Base-by-base conservation (phyloP, 2,113 vertebrate species). In the Engraulis encrasicolus region DNA sequence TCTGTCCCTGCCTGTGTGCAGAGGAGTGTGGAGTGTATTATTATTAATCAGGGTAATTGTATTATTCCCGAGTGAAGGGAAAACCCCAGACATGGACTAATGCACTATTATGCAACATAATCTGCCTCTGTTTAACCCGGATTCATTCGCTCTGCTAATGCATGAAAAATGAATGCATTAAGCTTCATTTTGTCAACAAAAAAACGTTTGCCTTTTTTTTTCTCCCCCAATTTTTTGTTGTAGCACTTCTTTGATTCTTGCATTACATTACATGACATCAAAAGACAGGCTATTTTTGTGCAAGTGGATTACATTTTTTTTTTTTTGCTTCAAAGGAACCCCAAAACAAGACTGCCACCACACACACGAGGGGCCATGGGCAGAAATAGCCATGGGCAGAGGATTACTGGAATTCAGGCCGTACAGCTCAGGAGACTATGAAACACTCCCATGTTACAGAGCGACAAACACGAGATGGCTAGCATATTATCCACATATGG, bases 151-250 rank as follows among this genome's bases (percentile, higher is more conserved):
- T 79, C 52, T 23, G 81, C 31, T 6, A 50, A 38, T 49, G 50
- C 23, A 78, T 23, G 71, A 71, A 79, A n/a, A 86, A 74, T 45
- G 18, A 50, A 50, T n/a, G 71, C 48, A 78, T 79, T 88, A 82
- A 86, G 79, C 78, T 38, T 37, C 37, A 52, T 86, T 85, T 83
- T 79, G 83, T 82, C 79, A 83, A 80, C 74, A 79, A 86, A 15
- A 86, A 86, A 83, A 81, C 83, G 58, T 80, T 58, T 78, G 85
- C 84, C 82, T 88, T 86, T 78, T 88, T 88, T 81, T 20, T 78
- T 82, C 17, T 79, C 83, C 86, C 85, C 71, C 85, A 86, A 81
- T 18, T 78, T 82, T 20, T 79, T 85, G 78, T 81, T 66, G 71
- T 61, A 66, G 78, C 79, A 45, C 31, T 74, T 45, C 78, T 81